Evolutionary conservation across 1,140 invertebrate species (phyloP).

Genomic region (Habropoda laboriosa): DNA sequence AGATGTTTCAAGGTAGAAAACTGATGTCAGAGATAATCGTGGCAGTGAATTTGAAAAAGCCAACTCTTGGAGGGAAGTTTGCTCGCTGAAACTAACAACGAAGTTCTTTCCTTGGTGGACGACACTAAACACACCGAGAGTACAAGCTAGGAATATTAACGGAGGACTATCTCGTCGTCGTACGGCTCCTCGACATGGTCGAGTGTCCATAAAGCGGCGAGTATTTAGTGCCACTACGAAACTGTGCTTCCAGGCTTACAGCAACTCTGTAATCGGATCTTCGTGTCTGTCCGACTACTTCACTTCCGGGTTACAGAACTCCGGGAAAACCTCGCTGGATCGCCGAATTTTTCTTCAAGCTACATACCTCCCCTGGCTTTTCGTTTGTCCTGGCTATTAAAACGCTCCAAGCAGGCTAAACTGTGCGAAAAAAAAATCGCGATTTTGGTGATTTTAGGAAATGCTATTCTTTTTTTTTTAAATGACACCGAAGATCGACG

Average conservation of each 20-base stretch:
- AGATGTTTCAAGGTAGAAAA: no score
- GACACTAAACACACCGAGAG: neutral
- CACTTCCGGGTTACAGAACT: neutral
- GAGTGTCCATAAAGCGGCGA: conserved; percentile 16
- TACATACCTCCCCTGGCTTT: no score
- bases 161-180: conserved; percentile 11
- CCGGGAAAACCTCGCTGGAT: neutral
- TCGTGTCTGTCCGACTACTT: conserved; percentile 12
- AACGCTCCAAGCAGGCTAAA: no score
- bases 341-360: neutral
- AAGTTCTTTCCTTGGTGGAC: neutral
- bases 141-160: conserved; percentile 6
- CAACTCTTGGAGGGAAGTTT: neutral
- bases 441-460: no score
- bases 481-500: no score
- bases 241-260: conserved; percentile 10
- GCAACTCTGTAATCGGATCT: conserved; percentile 16
- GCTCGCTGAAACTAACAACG: neutral
- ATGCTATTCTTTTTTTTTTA: no score
- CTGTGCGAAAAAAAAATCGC: no score
- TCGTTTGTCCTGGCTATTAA: no score
- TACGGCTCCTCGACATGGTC: neutral
- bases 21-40: neutral
- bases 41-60: neutral
- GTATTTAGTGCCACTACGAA: conserved; percentile 14